Base-by-base conservation (phyloP, 2,113 vertebrate genomes). In the Amazona vittata region DNA sequence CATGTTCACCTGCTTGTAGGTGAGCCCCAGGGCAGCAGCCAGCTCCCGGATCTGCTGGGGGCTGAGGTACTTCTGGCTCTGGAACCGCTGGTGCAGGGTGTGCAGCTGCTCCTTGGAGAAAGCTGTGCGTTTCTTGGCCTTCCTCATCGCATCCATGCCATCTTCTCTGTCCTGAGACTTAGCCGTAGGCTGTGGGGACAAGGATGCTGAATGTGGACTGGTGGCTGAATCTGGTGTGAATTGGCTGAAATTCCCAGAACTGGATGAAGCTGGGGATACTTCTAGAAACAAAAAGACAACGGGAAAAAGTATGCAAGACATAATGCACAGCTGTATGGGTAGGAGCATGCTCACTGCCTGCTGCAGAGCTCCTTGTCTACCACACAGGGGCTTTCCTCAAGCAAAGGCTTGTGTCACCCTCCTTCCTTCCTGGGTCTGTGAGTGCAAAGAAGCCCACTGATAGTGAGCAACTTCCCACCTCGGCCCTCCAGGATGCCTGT, bases 21-120 rank as follows among this genome's bases (percentile, higher is more conserved):
- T 98, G 28, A 99, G 97, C 7, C 98, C 98, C 1, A 98, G 98
- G 18, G 82, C 5, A 28, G 97, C 97, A 26, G 98, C 97, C 46
- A 99, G 64, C 29, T 98, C 98, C 74, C 98, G 98, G 95, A 99
- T 98, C 92, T 99, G 98, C 11, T 97, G 96, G 1, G 98, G 98
- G 8, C 98, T 98, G 89, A 99, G 98, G 88, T 98, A 98, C 62
- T 97, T 96, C 96, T 99, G 98, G 39, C 95, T 73, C 46, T 95
- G 98, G 82, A 99, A 99, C 9, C 98, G 83, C 53, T 98, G 97
- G 57, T 97, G 94, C 7, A 99, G 97, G 49, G 91, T 83, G 18
- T 95, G 98, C 98, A 99, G 98, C 95, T 98, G 98, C 19, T 94
- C 90, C 91, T 98, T 97, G 5, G 98, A 98, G 80, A 98, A 99